Conservation (phyloP, 2,113 vertebrate species). For the Ifrita kowaldi region DNA sequence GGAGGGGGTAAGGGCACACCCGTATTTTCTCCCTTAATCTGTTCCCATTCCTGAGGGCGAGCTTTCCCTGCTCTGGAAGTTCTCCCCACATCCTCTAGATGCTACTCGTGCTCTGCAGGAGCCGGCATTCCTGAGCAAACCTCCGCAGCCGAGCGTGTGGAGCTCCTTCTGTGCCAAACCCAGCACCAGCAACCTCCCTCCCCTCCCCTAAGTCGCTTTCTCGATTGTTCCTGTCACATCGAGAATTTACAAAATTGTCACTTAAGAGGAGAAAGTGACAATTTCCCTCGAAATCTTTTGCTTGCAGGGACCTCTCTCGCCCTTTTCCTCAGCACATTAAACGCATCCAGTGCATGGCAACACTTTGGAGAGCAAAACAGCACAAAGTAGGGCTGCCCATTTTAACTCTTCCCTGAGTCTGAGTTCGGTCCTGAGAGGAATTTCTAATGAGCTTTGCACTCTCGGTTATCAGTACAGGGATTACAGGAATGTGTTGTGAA, state of each 20-base stretch:
- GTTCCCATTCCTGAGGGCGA: not conserved
- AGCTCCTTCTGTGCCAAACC: not conserved
- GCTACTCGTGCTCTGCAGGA: conserved; percentile 50
- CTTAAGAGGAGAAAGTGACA: not conserved
- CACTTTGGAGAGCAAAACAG: not conserved
- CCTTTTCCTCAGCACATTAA: not conserved
- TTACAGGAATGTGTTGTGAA: not conserved
- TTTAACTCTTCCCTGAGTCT: not conserved
- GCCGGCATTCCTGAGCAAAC: not conserved
- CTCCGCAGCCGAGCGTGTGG: not conserved
- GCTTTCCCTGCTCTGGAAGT: not conserved
- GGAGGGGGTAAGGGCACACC: too few relatives aligned
- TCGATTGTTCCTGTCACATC: conserved; percentile 7
- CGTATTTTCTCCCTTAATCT: not conserved
- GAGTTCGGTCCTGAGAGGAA: not conserved
- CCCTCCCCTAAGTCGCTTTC: not conserved
- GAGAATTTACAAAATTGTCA: conserved; percentile 32
- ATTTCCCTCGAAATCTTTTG: conserved; percentile 2
- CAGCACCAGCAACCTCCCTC: not conserved
- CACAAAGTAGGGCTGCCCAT: not conserved
- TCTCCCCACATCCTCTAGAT: conserved; percentile 52
- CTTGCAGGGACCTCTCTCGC: not conserved
- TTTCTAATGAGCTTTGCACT: not conserved
- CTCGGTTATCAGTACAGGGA: not conserved
- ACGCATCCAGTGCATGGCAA: not conserved